Evolutionary conservation across 2,888 invertebrate genomes (phyloP), one percentile per base, ranked within the genome.

Genomic region (Apeira syringaria): DNA sequence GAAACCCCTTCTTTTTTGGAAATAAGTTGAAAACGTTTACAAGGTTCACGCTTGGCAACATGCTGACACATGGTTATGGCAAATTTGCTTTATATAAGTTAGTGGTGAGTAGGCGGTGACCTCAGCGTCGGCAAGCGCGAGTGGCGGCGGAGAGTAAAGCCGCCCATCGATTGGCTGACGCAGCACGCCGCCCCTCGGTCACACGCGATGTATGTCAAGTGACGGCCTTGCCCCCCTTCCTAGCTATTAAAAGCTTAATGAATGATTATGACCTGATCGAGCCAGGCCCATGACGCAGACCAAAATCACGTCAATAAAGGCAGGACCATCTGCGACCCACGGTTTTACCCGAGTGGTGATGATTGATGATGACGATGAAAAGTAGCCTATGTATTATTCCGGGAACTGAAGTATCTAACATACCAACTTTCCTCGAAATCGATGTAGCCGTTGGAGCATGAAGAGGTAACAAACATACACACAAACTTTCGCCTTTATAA

Each of bases 191-290:
- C 77, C 79, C 79, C 80, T 67, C 72, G 68, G 72, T 64, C 78
- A 74, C 72, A 68, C 66, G 57, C 64, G 60, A 89, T 81, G 71
- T 85, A 61, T 89, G 89, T 88, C 89, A 88, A 89, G 89, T 73
- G 75, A 59, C 74, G 86, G 84, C 88, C 88, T 89, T 87, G 88
- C 81, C 83, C 88, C 79, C 81, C 75, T 87, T 88, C 67, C 66
- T 59, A 58, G 72, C 84, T 87, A 84, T 83, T 87, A 85, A 87
- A 84, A 86, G 81, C 85, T 72, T 87, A 81, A 85, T 84, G 82
- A 83, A 80, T 81, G 76, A 80, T 74, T 74, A 78, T 80, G 71
- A 74, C 64, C 68, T 61, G 59, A 68, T 78, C 58, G 56, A 80
- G 71, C 57, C 53, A 54, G 53, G 67, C 72, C 72, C 72, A 75